Conservation (phyloP, 92 coral and sea anemone genomes). For the Phenganax marumi region DNA sequence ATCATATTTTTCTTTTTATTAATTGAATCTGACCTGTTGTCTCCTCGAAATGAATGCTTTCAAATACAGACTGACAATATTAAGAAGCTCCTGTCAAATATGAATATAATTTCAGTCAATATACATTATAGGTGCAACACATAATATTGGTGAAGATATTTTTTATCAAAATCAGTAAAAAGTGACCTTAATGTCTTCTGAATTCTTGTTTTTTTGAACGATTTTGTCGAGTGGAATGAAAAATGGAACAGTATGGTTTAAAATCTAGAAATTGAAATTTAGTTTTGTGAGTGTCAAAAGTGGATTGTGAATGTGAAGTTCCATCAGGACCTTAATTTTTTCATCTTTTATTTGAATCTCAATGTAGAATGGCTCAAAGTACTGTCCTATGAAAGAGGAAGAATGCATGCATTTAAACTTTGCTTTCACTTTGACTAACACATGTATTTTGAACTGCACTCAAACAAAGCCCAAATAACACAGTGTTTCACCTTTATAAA, state of each 20-base stretch:
- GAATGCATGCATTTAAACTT: not conserved
- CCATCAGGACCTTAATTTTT: conserved; percentile 11
- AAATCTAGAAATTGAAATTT: conserved; percentile 12
- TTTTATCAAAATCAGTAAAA: not conserved
- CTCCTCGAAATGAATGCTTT: conserved; percentile 36
- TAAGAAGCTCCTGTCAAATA: conserved; percentile 15
- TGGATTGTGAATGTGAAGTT: not conserved
- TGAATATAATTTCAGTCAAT: not conserved
- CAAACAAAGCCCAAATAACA: not conserved
- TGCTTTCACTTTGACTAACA: not conserved
- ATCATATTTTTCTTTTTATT: not conserved
- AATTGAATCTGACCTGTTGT: conserved; percentile 19
- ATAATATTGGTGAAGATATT: not conserved
- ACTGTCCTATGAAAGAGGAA: not conserved
- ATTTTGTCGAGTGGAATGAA: conserved; percentile 22
- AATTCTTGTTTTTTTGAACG: conserved; percentile 16
- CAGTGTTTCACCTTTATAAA: conserved; percentile 9
- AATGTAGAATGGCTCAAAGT: conserved; percentile 31
- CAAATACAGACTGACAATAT: conserved; percentile 13
- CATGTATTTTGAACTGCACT: not conserved
- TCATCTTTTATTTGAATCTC: conserved; percentile 27
- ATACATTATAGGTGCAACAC: not conserved
- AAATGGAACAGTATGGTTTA: conserved; percentile 39
- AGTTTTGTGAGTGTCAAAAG: not conserved
- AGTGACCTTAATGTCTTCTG: conserved; percentile 24